Base-by-base conservation (phyloP, 2,113 vertebrate species). In the Engraulis encrasicolus region DNA sequence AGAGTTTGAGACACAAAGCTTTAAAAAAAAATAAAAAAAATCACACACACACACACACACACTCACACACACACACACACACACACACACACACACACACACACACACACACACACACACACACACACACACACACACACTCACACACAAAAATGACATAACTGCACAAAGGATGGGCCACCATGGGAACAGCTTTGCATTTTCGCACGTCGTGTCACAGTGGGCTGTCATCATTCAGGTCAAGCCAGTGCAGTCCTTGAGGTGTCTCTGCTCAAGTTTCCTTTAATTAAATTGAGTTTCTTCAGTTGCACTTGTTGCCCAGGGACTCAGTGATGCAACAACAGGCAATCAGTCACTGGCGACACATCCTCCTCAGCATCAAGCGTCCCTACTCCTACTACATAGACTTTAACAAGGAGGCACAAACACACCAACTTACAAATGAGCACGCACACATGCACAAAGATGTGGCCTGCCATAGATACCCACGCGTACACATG, bases 231-330 rank as follows among this genome's bases (percentile, higher is more conserved):
- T 27, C n/a, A 27, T 31, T 27, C 2, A 23, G 23, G 58, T 66
- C 58, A 58, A 58, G 20, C n/a, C 6, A 58, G 58, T 7, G 23
- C 58, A 66, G 58, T 66, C 58, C 58, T 61, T 66, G 58, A 66
- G 58, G 23, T 66, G 6, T 14, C 23, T 66, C 9, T 15, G 23
- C 58, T 31, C 7, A 31, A 23, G 20, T 66, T 66, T 66, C 27
- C n/a, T 66, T 66, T 61, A 61, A 66, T 27, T 66, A 66, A 66
- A 66, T 66, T 6, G 23, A 66, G 58, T 66, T 66, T 66, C 58
- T 66, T 66, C 7, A 66, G 20, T 66, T 31, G 23, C 58, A 45
- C 3, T 9, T 31, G 11, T 23, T 27, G 20, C 58, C 58, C 23
- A 66, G 58, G 6, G 58, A 66, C 23, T 66, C 23, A 31, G n/a